Percentiles rank a stretch among this genome's conserved stretches.
Conservation (phyloP, 2,888 invertebrate genomes). For the Volucella inflata region DNA sequence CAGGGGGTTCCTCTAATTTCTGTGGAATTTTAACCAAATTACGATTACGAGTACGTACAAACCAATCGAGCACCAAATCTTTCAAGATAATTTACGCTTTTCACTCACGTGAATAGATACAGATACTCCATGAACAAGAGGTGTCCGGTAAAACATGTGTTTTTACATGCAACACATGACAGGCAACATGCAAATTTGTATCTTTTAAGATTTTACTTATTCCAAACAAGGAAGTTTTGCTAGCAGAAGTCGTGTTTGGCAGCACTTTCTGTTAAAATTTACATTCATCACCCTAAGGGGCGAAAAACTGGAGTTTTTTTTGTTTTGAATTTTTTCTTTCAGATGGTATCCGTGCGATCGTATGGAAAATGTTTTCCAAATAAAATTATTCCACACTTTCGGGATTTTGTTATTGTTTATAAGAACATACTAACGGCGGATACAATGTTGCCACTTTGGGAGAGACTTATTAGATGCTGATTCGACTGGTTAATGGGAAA, state of each 20-base stretch:
- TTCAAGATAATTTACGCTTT: conserved; percentile 48
- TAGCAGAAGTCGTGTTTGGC: conserved; percentile 58
- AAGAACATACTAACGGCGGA: too few species aligned
- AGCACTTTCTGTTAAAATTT: conserved; percentile 65
- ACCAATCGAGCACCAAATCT: conserved; percentile 6
- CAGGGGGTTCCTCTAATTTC: conserved; percentile 13
- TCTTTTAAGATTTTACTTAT: conserved; percentile 43
- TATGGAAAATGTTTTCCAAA: conserved; percentile 46
- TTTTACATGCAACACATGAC: conserved; percentile 60
- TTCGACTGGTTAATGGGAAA: too few species aligned
- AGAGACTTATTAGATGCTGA: too few species aligned
- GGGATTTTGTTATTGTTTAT: too few species aligned
- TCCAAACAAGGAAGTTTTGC: conserved; percentile 66
- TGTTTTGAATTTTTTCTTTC: background rate
- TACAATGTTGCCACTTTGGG: too few species aligned
- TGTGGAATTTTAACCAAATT: conserved; percentile 30
- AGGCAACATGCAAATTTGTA: conserved; percentile 73
- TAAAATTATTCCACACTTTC: conserved; percentile 54
- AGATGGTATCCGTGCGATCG: conserved; percentile 30
- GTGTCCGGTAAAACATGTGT: conserved; percentile 53
- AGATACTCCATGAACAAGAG: background rate
- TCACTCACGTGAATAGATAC: conserved; percentile 40
- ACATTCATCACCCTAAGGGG: conserved; percentile 36
- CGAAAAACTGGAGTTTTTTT: background rate
- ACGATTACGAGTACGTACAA: background rate